Base-by-base conservation (phyloP, 2,797 vertebrate species). In the Aeoliscus strigatus region DNA sequence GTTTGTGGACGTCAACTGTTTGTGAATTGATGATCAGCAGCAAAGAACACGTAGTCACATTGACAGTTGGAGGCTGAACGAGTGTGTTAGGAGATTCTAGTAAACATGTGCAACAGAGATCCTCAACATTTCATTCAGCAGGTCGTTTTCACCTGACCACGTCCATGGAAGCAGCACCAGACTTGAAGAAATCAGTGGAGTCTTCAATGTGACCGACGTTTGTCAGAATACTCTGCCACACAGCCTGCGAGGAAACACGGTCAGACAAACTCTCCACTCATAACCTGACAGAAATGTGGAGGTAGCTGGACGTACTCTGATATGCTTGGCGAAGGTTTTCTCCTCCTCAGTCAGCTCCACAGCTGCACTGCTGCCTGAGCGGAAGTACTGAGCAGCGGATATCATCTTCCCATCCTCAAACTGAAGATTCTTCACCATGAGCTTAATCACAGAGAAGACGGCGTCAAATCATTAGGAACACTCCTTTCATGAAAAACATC, bases 101-200 rank as follows among this genome's bases (percentile, higher is more conserved):
- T n/a, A n/a, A n/a, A n/a, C n/a, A n/a, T n/a, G n/a, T 18, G 27
- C 12, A 14, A 2, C 9, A 17, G 9, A 26, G 14, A 25, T 3
- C 18, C 8, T 14, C 5, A 3, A 23, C 23, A 0, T n/a, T 2
- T 41, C 5, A 5, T 14, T 3, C 16, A 18, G 13, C 11, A 13
- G 2, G 2, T 21, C 10, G 13, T 14, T 27, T 8, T 45, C 66
- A 94, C 92, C 92, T 92, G 42, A 94, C 89, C 8, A 94, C 91
- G 18, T 94, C 92, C 89, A 94, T 92, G 0, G 92, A 94, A 0
- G 87, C 90, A 3, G 92, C 92, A 16, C 92, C 92, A 0, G 89
- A 91, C 75, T 92, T 93, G 70, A 94, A 94, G 71, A 93, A 94
- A 57, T 94, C 92, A 0, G 91, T 94, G 30, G 89, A 77, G 60